These are phyloP conservation scores for Chrysolina haemoptera DNA, from an alignment of 2,888 invertebrate genomes.

Conservation along the genomic window DNA sequence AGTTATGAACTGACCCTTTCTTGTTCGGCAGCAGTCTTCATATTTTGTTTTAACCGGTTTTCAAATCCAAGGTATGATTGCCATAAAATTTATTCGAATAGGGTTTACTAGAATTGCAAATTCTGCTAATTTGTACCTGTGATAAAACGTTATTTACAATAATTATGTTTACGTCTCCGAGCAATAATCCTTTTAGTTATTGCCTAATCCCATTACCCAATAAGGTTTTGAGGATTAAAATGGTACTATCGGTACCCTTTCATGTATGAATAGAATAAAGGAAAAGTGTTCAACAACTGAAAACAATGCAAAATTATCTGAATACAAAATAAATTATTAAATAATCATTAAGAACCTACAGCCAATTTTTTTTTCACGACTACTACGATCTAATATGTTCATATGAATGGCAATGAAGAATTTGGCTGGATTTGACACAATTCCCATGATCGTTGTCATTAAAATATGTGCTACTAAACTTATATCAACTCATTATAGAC, in stretches of 20 bases:
- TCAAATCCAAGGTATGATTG: neutral
- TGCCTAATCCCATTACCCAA: constrained; percentile 9
- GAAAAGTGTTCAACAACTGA: neutral
- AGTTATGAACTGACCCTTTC: no score
- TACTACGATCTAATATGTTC: no score
- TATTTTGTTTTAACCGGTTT: neutral
- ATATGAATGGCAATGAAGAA: no score
- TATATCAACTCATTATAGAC: no score
- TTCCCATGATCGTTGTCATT: no score
- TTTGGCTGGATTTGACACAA: no score
- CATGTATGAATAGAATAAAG: neutral
- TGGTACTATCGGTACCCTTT: constrained; percentile 2
- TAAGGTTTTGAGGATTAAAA: constrained; percentile 7
- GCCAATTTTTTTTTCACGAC: no score
- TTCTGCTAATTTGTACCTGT: constrained; percentile 4
- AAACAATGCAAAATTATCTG: neutral
- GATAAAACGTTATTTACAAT: neutral
- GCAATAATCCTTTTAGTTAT: neutral
- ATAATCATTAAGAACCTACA: no score
- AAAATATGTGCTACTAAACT: no score
- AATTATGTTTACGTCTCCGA: constrained; percentile 10
- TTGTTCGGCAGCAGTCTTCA: neutral
- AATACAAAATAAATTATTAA: neutral
- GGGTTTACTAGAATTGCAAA: neutral
- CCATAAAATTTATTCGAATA: constrained; percentile 1